Conservation (phyloP, 2,797 vertebrate genomes). For the Kryptopterus vitreolus region DNA sequence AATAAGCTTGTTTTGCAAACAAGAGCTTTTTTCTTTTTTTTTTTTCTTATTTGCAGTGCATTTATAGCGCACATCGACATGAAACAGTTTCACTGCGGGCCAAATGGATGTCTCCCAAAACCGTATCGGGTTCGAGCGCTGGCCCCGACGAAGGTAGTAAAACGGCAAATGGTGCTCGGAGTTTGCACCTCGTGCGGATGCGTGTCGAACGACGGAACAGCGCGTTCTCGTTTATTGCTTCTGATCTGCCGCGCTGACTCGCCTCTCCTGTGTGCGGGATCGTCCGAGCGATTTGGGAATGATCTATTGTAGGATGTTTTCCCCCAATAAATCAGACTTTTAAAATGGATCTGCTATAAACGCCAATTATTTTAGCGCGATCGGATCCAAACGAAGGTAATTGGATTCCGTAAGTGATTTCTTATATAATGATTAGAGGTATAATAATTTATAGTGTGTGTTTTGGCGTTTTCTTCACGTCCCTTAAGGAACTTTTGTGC, state of each 20-base stretch:
- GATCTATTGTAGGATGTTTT: not conserved
- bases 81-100: not conserved
- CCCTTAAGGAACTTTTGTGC: too few relatives aligned
- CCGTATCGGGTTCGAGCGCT: not conserved
- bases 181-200: not conserved
- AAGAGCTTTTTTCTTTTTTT: not conserved
- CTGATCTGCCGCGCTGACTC: not conserved
- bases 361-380: not conserved
- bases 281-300: not conserved
- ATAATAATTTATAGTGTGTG: not conserved
- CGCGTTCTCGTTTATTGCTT: slow-evolving; percentile 17
- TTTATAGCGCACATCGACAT: not conserved
- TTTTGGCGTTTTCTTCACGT: not conserved
- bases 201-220: not conserved
- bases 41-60: not conserved
- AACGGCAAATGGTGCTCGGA: not conserved
- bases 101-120: not conserved
- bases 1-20: not conserved
- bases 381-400: not conserved
- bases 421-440: not conserved
- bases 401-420: not conserved
- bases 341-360: not conserved
- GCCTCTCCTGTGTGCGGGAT: not conserved
- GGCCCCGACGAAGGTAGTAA: not conserved
- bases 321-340: not conserved